A percentile compares a stretch with the other conserved stretches of the same genome.
These are phyloP conservation scores for Meandrusa payeni DNA, from an alignment of 2,888 invertebrate genomes.

Conservation along the genomic window DNA sequence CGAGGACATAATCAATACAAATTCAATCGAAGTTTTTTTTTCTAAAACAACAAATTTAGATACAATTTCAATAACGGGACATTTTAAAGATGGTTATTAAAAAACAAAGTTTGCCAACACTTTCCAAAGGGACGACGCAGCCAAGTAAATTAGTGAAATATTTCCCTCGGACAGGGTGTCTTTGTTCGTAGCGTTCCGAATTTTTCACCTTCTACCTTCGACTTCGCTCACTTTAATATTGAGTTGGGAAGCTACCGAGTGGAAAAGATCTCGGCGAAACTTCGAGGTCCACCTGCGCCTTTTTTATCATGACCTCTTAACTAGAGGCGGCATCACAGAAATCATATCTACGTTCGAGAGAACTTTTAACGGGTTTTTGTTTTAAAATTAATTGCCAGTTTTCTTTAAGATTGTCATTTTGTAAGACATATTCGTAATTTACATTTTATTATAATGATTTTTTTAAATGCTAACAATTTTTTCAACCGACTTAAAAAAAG, in stretches of 20 bases:
- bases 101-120: conserved; percentile 41
- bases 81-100: conserved; percentile 41
- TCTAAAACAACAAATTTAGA: not conserved
- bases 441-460: too few species aligned
- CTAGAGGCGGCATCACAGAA: not conserved
- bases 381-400: too few species aligned
- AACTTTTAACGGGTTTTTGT: too few species aligned
- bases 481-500: too few species aligned
- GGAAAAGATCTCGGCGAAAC: conserved; percentile 32
- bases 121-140: conserved; percentile 40
- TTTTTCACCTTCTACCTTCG: conserved; percentile 23
- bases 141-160: conserved; percentile 57
- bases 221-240: conserved; percentile 32
- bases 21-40: too few species aligned
- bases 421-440: too few species aligned
- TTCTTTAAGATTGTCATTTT: too few species aligned
- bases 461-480: too few species aligned
- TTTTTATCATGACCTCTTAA: conserved; percentile 28
- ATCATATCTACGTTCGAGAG: conserved; percentile 14
- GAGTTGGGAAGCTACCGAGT: conserved; percentile 33
- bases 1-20: too few species aligned
- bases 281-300: conserved; percentile 32
- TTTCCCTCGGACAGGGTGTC: conserved; percentile 46
- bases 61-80: conserved; percentile 28
- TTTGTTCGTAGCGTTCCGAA: conserved; percentile 43